phyloP scores from a whole-genome alignment of 2,888 invertebrate species.

The Euzetes globulus region DNA sequence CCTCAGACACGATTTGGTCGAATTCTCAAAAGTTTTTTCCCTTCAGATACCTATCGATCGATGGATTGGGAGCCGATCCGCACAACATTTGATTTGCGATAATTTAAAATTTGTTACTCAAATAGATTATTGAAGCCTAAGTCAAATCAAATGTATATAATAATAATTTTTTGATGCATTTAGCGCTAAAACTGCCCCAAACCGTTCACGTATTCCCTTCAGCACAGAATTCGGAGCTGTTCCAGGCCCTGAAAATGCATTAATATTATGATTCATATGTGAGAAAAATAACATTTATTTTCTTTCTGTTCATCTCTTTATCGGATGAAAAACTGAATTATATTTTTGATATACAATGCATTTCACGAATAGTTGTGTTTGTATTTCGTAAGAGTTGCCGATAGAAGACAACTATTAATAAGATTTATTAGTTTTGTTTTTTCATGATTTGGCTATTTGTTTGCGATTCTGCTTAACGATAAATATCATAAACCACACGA shows the following conservation, averaged over 20 bases:
- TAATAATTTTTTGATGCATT: constrained; percentile 24
- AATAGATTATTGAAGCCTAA: neutral
- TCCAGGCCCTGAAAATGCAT: neutral
- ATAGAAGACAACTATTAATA: constrained; percentile 23
- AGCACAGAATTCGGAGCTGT: neutral
- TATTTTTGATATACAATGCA: neutral
- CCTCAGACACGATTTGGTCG: neutral
- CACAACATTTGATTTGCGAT: neutral
- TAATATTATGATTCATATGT: neutral
- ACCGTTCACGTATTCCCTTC: constrained; percentile 15
- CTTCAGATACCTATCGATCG: constrained; percentile 9
- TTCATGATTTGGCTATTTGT: neutral
- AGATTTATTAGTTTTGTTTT: constrained; percentile 20
- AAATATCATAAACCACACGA: constrained; percentile 29
- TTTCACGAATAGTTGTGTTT: neutral
- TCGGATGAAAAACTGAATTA: neutral
- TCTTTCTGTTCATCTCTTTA: neutral
- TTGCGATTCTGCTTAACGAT: neutral
- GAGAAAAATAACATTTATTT: neutral
- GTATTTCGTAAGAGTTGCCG: constrained; percentile 14
- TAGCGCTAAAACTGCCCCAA: constrained; percentile 19
- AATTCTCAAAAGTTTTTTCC: neutral
- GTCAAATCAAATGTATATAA: neutral
- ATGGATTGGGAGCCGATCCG: neutral
- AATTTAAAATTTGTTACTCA: neutral